Conservation (phyloP, 2,797 vertebrate species). For the Pangasius sanitwongsei region DNA sequence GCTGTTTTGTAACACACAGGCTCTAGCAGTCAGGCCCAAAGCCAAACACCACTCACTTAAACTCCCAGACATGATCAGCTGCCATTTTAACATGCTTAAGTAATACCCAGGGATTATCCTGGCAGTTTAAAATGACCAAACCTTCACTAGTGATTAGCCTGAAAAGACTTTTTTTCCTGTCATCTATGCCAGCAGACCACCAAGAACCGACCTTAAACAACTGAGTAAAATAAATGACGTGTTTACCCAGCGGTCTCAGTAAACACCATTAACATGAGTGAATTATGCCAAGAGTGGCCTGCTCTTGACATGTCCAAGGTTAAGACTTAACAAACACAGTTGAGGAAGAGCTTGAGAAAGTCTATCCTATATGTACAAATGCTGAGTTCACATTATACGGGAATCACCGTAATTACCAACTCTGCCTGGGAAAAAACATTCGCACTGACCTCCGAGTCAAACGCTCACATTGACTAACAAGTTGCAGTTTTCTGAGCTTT, state of each 20-base stretch:
- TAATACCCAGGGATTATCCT: constrained; percentile 7
- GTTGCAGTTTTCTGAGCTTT: not conserved
- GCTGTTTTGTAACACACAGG: constrained; percentile 19
- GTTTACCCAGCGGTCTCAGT: constrained; percentile 6
- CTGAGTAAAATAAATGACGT: not conserved
- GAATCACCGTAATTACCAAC: not conserved
- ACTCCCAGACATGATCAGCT: not conserved
- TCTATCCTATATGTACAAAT: not conserved
- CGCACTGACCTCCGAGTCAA: not conserved
- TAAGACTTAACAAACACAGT: constrained; percentile 22
- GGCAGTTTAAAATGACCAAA: not conserved
- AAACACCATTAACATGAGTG: constrained; percentile 17
- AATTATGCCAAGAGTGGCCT: not conserved
- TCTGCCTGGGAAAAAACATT: not conserved
- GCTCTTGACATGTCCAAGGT: constrained; percentile 33
- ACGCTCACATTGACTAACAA: not conserved
- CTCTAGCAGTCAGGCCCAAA: not conserved
- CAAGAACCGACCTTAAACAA: not conserved
- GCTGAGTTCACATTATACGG: not conserved
- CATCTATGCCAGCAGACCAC: not conserved
- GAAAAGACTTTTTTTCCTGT: not conserved
- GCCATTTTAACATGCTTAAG: constrained; percentile 13
- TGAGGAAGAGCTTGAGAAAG: constrained; percentile 34
- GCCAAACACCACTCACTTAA: not conserved
- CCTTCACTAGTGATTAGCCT: constrained; percentile 3